Base-by-base conservation (phyloP, 2,113 vertebrate species). In the Carassius carassius region DNA sequence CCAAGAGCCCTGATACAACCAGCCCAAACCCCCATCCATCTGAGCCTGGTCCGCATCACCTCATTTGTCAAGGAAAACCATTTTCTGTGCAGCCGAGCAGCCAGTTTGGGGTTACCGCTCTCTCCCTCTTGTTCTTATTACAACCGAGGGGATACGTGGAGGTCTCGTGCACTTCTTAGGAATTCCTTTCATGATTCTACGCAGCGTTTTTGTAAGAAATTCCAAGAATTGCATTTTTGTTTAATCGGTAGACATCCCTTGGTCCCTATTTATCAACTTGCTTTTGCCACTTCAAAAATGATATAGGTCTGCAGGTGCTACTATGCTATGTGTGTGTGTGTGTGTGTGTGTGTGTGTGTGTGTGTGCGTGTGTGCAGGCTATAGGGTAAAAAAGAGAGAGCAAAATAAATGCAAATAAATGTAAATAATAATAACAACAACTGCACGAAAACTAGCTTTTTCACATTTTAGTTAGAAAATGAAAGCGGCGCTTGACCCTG, bases 21-120 rank as follows among this genome's bases (percentile, higher is more conserved):
- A n/a, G 86, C 87, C 87, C 86, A 89, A 88, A 87, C 85, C 90
- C 80, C 91, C 89, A 91, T 90, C 91, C 90, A 90, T 91, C 91
- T 89, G 85, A 90, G 88, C 81, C 83, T 77, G 74, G 85, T 86
- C 85, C 82, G 37, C 67, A 84, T 89, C 90, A 86, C 85, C 89
- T 92, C 91, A 94, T 92, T 91, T 91, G 91, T 94, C 91, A 91
- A 84, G 69, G 67, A 89, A 90, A 90, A 89, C 81, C 85, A 91
- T 91, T 91, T 91, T 91, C 87, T 90, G 91, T 90, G 86, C 89
- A 91, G 78, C 49, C 21, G 65, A 89, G 89, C 91, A 87, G 86
- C 84, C 62, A 87, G 88, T 81, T 90, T 87, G 87, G 83, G 89
- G 88, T 91, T 91, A 72, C 77, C 80, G 77, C 41, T 82, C 74